phyloP scores from a whole-genome alignment of 2,113 vertebrate species.

The Spilogale gracilis region DNA sequence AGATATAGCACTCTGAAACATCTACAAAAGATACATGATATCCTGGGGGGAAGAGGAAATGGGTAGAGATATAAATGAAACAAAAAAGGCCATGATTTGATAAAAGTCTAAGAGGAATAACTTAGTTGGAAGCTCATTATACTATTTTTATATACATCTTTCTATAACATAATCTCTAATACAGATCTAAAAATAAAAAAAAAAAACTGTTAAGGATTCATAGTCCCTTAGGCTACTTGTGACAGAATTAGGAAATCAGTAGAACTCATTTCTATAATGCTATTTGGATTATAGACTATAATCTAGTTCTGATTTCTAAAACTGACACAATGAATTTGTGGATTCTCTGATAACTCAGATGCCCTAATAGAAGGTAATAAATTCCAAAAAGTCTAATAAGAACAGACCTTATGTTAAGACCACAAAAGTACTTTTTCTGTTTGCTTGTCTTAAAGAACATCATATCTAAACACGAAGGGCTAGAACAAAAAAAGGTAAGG shows the following conservation, averaged over 20 bases:
- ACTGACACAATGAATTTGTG: neutral
- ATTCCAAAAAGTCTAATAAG: neutral
- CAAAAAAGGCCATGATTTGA: neutral
- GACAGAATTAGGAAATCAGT: neutral
- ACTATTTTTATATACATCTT: neutral
- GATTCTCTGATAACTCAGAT: neutral
- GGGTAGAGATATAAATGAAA: neutral
- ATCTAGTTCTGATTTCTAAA: neutral
- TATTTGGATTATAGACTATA: neutral
- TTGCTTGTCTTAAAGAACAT: neutral
- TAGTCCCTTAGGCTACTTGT: neutral
- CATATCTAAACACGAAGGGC: neutral
- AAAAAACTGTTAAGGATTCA: neutral
- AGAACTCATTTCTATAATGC: neutral
- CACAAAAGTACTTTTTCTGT: neutral
- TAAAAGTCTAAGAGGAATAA: neutral
- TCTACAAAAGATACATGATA: neutral
- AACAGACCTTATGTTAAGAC: neutral
- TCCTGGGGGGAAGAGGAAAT: neutral
- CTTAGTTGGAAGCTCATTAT: neutral
- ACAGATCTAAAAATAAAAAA: neutral
- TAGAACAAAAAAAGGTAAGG: neutral
- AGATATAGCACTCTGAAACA: neutral
- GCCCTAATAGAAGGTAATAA: neutral
- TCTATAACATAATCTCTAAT: neutral